phyloP scores from a whole-genome alignment of 2,113 vertebrate species.

The Charina bottae region DNA sequence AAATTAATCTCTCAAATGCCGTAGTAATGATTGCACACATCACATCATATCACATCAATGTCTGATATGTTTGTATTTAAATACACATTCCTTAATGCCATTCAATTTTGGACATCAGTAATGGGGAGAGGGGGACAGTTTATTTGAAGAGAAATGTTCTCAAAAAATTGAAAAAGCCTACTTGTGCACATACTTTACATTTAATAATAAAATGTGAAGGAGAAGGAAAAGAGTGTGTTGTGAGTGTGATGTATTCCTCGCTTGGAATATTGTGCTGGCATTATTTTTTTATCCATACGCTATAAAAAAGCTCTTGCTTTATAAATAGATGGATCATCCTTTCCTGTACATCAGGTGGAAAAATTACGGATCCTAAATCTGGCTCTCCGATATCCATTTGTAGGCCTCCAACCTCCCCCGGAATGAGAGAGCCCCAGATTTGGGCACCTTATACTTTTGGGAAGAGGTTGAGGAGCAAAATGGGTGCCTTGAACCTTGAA shows the following conservation, averaged over 20 bases:
- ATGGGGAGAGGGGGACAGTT: not conserved
- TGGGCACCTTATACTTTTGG: not conserved
- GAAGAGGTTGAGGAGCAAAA: not conserved
- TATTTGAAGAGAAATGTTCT: not conserved
- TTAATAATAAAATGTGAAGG: not conserved
- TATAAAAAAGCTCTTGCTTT: not conserved
- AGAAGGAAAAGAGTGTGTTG: not conserved
- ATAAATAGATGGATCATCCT: not conserved
- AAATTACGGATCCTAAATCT: not conserved
- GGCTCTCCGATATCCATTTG: not conserved
- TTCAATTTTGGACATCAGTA: too few species aligned
- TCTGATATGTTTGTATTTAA: not conserved
- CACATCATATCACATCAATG: not conserved
- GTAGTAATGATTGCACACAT: not conserved
- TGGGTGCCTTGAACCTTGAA: not conserved
- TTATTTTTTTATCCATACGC: not conserved
- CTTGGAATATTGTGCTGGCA: not conserved
- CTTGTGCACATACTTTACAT: not conserved
- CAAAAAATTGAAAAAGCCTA: not conserved
- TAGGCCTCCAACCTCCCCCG: not conserved
- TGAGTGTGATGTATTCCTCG: not conserved
- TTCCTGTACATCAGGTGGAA: not conserved
- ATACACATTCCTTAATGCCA: not conserved
- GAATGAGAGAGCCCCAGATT: not conserved
- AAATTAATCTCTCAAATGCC: not conserved